Evolutionary conservation across 1,140 invertebrate genomes (phyloP), one percentile per base, ranked within the genome.

Genomic region (Stratiolaelaps scimitus): DNA sequence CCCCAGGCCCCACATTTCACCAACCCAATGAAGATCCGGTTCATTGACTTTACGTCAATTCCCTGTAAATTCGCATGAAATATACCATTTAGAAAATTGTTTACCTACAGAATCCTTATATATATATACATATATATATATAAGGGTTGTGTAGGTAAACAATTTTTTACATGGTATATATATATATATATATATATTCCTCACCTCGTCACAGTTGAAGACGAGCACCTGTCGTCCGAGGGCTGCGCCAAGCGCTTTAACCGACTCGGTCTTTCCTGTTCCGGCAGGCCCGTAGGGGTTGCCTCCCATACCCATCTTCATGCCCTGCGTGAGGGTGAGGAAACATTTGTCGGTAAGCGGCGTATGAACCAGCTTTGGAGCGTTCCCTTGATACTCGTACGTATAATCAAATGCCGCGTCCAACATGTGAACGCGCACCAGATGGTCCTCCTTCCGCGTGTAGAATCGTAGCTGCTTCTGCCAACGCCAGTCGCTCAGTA

Each of bases 221-320:
- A 98, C 90, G 23, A 98, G 78, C 6, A 97, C 93, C 69, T 94
- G 83, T 65, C 93, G 79, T 0, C 92, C 94, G 70, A 97, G 80
- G 67, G 94, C 80, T 13, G 83, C 81, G 17, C 91, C 93, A 0
- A 97, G 76, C 17, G 92, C 90, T 80, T 98, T 98, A 0, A 98
- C 91, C 43, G 91, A 93, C 76, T 97, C 92, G 6, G 93, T 97
- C 80, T 98, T 97, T 0, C 93, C 94, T 0, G 93, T 98, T 66
- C 93, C 93, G 69, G 92, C 92, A 19, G 92, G 92, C n/a, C 95
- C 96, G 74, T 96, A 98, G 0, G 95, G 95, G 80, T 98, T 98
- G 13, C 94, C 95, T 66, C 95, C 93, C 56, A 98, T 80, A 5
- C 95, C 95, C 76, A 98, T 84, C 73, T 88, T 83, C 83, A 98